Evolutionary conservation across 1,140 invertebrate species (phyloP), one percentile per base, ranked within the genome.

Genomic region (Dufourea novaeangliae): DNA sequence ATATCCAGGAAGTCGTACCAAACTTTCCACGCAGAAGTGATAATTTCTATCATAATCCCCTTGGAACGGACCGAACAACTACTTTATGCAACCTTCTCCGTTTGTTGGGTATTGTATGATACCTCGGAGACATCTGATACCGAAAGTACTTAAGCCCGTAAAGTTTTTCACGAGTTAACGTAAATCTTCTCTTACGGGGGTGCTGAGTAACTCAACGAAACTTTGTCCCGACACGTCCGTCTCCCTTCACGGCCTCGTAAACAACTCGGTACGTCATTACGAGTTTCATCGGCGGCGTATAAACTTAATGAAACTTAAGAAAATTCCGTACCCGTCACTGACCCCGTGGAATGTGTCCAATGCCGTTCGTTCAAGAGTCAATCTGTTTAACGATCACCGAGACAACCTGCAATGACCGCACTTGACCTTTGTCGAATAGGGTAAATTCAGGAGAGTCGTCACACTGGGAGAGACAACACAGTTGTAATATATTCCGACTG

Each of bases 81-180:
- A 76, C 69, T 71, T 80, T 70, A 62, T 66, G 69, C 72, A 52
- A 37, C 61, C 41, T 54, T 41, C 34, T 39, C 46, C 70, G 56
- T 70, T 70, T 46, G 41, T 57, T 59, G 56, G 41, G 56, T 54
- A 73, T 78, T 67, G 67, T 66, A 67, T 44, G 50, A 64, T 70
- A 70, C 82, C 83, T 67, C 27, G 14, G 83, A 81, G 78, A 85
- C 74, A 78, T 81, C 78, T 67, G 83, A 84, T 85, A 84, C 74
- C 59, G 54, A 59, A 71, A 81, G 66, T 78, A 81, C 83, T 85
- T 85, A 84, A 85, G 84, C 68, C 78, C 59, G 64, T 59, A 59
- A 85, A 81, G 54, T 85, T 81, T 81, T 84, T 84, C 70, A 41
- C 32, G 70, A 80, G 57, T 75, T 69, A 81, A 73, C 54, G 82